Conservation (phyloP, 2,113 vertebrate genomes). For the Pithys albifrons region DNA sequence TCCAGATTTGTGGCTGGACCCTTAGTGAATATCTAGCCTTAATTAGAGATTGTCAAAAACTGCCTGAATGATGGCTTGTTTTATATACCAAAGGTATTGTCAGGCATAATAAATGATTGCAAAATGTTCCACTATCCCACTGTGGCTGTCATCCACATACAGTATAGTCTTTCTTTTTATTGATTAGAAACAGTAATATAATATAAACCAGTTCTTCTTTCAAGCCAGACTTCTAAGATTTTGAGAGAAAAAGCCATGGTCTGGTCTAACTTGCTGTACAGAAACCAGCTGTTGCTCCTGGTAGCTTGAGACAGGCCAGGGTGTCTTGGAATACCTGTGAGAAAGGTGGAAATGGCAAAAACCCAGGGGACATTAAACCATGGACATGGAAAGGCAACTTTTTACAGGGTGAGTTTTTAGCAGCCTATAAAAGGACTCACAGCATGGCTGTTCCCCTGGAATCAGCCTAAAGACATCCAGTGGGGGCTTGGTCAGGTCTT, state of each 20-base stretch:
- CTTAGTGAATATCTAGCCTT: neutral
- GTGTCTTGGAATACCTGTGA: neutral
- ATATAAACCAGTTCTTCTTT: neutral
- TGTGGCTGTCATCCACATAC: neutral
- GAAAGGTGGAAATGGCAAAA: neutral
- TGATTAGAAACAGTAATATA: constrained; percentile 14
- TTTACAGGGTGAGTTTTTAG: neutral
- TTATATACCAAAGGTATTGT: constrained; percentile 1
- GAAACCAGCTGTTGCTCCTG: neutral
- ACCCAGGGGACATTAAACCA: neutral
- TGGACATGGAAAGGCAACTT: neutral
- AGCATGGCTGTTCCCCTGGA: neutral
- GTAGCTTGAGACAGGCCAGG: neutral
- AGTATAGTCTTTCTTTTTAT: neutral
- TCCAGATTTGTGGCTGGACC: constrained; percentile 24
- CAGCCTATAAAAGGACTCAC: neutral
- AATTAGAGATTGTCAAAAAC: constrained; percentile 47
- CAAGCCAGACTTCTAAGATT: neutral
- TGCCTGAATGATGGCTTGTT: neutral
- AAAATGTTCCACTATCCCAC: neutral
- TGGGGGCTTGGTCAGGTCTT: neutral
- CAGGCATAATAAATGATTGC: constrained; percentile 5
- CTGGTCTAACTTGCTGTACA: neutral
- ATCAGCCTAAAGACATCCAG: neutral
- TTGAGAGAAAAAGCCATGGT: neutral